These are phyloP conservation scores for Mycteria americana DNA, from an alignment of 2,797 vertebrate species.

Conservation along the genomic window DNA sequence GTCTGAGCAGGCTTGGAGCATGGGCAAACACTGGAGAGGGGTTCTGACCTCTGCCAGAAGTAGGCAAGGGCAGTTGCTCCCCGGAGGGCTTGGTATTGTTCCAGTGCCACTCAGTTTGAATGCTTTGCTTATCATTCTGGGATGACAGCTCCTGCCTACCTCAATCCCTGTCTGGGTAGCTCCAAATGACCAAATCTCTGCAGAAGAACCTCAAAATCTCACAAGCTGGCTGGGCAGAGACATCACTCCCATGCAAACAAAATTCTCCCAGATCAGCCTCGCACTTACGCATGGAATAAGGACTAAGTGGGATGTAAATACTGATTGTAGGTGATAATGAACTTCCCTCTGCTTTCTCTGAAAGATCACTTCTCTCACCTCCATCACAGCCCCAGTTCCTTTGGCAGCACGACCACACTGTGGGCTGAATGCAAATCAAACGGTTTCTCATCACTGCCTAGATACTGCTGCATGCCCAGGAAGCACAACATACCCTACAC, in stretches of 20 bases:
- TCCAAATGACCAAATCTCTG: neutral
- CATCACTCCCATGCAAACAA: neutral
- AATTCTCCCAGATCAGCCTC: neutral
- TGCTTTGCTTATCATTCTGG: neutral
- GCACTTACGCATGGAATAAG: neutral
- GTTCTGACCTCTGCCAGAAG: neutral
- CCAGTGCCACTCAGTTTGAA: neutral
- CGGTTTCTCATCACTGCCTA: neutral
- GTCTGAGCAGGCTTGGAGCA: neutral
- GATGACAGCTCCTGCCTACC: neutral
- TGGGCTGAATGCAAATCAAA: neutral
- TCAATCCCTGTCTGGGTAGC: neutral
- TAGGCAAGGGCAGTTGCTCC: neutral
- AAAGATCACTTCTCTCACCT: neutral
- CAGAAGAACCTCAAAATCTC: neutral
- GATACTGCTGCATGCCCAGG: neutral
- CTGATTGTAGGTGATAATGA: neutral
- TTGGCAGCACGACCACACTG: neutral
- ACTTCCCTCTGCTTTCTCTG: neutral
- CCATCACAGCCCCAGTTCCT: neutral
- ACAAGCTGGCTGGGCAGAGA: neutral
- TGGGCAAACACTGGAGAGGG: neutral
- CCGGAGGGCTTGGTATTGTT: neutral
- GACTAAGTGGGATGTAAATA: neutral
- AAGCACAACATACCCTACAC: neutral